These are phyloP conservation scores for Patella caerulea DNA, from an alignment of 2,888 invertebrate genomes.

Conservation along the genomic window DNA sequence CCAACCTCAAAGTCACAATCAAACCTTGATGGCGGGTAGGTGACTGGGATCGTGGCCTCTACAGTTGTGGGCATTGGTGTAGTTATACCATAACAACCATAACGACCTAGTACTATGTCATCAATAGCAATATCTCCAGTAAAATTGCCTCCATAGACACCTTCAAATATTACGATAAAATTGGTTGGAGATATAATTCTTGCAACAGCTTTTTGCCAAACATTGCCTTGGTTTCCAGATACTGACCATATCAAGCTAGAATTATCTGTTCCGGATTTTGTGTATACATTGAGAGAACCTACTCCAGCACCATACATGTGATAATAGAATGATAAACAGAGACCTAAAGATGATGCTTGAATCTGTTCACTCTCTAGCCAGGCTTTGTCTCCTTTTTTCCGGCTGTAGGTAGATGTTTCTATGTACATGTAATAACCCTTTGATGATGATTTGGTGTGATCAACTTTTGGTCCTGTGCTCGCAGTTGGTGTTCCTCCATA, in stretches of 20 bases:
- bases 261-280: conserved; percentile 38
- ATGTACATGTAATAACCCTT: conserved; percentile 66
- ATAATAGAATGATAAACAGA: conserved; percentile 63
- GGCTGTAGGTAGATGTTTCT: conserved; percentile 72
- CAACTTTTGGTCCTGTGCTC: conserved; percentile 60
- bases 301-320: conserved; percentile 64
- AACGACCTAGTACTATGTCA: conserved; percentile 51
- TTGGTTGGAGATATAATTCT: conserved; percentile 9
- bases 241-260: conserved; percentile 37
- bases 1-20: conserved; percentile 64
- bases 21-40: conserved; percentile 51
- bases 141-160: conserved; percentile 53
- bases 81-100: conserved; percentile 40
- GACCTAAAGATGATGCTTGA: conserved; percentile 38
- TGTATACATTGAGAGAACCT: conserved; percentile 60
- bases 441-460: conserved; percentile 54
- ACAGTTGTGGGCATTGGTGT: conserved; percentile 38
- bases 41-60: conserved; percentile 37
- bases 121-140: conserved; percentile 67
- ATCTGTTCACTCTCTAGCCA: conserved; percentile 64
- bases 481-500: conserved; percentile 54
- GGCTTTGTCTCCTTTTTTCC: conserved; percentile 75
- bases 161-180: conserved; percentile 61
- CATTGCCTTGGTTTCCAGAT: conserved; percentile 55
- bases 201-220: conserved; percentile 52